Evolutionary conservation across 2,797 vertebrate genomes (phyloP), one percentile per base, ranked within the genome.

Genomic region (Lithobates pipiens): DNA sequence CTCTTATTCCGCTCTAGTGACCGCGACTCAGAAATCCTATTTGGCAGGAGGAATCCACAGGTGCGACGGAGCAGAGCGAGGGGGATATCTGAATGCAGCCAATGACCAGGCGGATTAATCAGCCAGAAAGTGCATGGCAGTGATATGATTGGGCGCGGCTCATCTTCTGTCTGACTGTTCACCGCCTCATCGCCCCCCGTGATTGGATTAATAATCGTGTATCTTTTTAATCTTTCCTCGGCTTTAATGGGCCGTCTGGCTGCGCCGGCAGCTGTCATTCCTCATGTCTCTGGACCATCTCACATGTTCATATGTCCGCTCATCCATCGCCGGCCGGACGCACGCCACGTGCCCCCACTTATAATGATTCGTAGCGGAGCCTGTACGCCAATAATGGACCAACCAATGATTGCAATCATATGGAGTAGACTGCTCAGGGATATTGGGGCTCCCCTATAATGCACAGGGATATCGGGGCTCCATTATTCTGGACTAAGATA

Each of bases 191-290:
- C 39, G 9, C 39, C 85, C 76, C 70, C 69, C 36, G 15, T 89
- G 89, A 89, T 89, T 88, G 89, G 90, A 92, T 91, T 92, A 90
- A 90, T 91, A 69, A 81, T 80, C 77, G 81, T 54, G 85, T 86
- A 84, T 85, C 88, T 88, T 72, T 88, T 88, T 89, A 90, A 88
- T 89, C 89, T 88, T 89, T 87, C 89, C 72, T 83, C 88, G 75
- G 77, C 73, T 88, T 89, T 88, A 89, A 84, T 44, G 36, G 88
- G 71, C 85, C 42, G 80, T 71, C 70, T 86, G 86, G 74, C 86
- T 80, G 54, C 70, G 42, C 79, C 88, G 82, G 79, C 77, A 88
- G 84, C 77, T 88, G 85, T 83, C 79, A 83, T n/a, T 84, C 77
- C 77, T 82, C 67, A 77, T 84, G 83, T 80, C 71, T 44, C 63